A percentile compares a stretch with the other conserved stretches of the same genome.
Conservation (phyloP, 1,140 invertebrate species). For the Triops longicaudatus region DNA sequence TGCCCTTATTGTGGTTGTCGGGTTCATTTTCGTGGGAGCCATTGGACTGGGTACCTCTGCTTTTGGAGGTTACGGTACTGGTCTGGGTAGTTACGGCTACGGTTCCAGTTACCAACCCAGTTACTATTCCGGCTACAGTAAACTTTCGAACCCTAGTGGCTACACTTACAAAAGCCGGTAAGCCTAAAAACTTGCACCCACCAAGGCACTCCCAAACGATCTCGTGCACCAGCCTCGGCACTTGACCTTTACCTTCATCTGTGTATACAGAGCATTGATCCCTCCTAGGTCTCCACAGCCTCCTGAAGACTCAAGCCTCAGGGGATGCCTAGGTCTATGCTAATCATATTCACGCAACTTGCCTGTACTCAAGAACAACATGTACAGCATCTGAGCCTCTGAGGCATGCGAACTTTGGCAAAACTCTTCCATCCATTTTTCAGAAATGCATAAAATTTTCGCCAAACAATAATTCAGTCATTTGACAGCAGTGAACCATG, state of each 20-base stretch:
- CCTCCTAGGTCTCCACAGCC: not conserved
- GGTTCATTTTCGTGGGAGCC: not conserved
- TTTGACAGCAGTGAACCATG: not conserved
- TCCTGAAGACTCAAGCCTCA: not conserved
- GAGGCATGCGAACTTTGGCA: no score
- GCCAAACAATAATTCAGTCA: no score
- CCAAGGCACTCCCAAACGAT: not conserved
- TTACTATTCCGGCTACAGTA: not conserved
- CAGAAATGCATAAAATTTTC: no score
- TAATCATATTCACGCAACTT: no score
- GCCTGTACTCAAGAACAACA: no score
- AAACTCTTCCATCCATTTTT: no score
- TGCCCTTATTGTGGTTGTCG: not conserved
- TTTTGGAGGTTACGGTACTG: not conserved
- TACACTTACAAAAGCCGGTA: not conserved
- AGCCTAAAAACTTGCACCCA: not conserved
- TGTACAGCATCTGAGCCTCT: no score
- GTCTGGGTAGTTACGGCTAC: not conserved
- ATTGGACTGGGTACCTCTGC: not conserved
- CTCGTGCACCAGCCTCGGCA: not conserved
- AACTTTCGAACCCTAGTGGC: not conserved
- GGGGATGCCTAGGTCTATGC: no score
- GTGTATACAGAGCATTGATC: not conserved
- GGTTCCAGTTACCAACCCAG: slow-evolving; percentile 4
- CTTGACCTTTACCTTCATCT: not conserved